phyloP scores from a whole-genome alignment of 2,113 vertebrate species.

The Gorilla gorilla region DNA sequence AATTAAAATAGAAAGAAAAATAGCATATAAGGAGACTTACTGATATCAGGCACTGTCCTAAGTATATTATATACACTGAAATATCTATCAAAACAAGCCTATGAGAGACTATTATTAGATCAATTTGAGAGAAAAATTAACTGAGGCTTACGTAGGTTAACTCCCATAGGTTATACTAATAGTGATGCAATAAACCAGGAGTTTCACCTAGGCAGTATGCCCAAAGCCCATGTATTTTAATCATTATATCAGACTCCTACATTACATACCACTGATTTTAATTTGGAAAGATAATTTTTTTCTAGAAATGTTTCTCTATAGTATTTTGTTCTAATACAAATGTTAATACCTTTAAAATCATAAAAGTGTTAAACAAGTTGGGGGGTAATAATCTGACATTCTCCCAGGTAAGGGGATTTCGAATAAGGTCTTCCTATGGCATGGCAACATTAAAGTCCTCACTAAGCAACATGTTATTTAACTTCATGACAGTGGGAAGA shows the following conservation, averaged over 20 bases:
- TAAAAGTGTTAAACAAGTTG: neutral
- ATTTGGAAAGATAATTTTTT: neutral
- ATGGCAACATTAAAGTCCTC: neutral
- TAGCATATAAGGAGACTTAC: neutral
- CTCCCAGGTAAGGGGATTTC: neutral
- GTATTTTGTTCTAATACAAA: neutral
- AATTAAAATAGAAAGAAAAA: slow-evolving; percentile 8
- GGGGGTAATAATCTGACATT: neutral
- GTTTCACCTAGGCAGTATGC: neutral
- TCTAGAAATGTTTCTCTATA: neutral
- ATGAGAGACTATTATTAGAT: neutral
- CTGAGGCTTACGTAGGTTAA: neutral
- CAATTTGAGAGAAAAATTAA: slow-evolving; percentile 8
- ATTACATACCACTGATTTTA: neutral
- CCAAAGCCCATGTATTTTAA: neutral
- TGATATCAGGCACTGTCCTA: neutral
- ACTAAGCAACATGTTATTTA: neutral
- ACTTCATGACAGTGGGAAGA: neutral
- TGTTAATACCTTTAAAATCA: neutral
- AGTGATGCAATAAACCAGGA: neutral
- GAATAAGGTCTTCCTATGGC: neutral
- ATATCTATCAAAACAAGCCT: neutral
- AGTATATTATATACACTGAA: neutral
- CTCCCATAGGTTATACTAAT: neutral
- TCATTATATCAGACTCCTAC: neutral